Evolutionary conservation across 2,888 invertebrate genomes (phyloP), one percentile per base, ranked within the genome.

Genomic region (Melanostoma mellinum): DNA sequence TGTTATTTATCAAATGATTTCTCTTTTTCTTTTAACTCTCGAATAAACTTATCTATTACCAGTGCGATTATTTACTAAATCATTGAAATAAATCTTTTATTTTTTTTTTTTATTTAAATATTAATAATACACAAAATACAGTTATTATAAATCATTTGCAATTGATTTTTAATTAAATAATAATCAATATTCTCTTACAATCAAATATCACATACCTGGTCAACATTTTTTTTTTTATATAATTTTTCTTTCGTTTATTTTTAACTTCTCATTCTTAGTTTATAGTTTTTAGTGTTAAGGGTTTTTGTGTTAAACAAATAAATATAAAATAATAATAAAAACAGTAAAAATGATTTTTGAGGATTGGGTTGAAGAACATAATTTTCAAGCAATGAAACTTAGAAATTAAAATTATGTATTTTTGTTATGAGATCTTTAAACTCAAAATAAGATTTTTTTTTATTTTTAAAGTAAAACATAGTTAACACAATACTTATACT

Each of bases 181-280:
- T 56, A 69, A 56, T 74, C 85, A 87, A 87, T 87, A 84, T 85
- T 84, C 77, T 87, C 90, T 90, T 90, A 90, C 87, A 87, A 88
- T 88, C 89, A 90, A 88, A 89, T 90, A 90, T 90, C 90, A 90
- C 90, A 90, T 89, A 89, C 87, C 88, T 87, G 86, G 85, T 86
- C 67, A 81, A 81, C 63, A 40, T 53, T 53, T 52, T 52, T 53
- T 52, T 52, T 63, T 48, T 48, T 50, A 67, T 72, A 60, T 69
- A 46, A 44, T 42, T 8, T 55, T 60, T 10, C 30, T 30, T 71
- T 58, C n/a, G 20, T 40, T 61, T 6, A 50, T 36, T 56, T 69
- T n/a, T 52, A 8, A 8, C 6, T 35, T 52, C 30, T 38, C 5
- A 6, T 61, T 42, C 2, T 53, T 50, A 20, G 20, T 58, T 4